Conservation (phyloP, 2,113 vertebrate species). For the Pangasianodon gigas region DNA sequence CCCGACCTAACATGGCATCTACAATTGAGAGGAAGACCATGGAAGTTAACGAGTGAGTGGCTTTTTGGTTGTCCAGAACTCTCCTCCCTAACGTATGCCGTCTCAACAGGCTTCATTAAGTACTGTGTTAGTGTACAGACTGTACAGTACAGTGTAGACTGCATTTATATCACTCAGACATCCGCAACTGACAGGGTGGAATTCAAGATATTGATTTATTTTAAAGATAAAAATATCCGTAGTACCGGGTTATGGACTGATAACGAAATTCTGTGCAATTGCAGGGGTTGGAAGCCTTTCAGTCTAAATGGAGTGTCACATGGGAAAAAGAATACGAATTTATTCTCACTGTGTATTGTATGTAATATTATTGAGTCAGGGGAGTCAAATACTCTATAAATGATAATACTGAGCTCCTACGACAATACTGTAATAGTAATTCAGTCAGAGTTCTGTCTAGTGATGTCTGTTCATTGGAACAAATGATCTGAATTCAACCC, state of each 20-base stretch:
- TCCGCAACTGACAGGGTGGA: neutral
- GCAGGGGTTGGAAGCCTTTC: neutral
- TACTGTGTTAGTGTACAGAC: neutral
- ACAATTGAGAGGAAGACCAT: conserved; percentile 30
- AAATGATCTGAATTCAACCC: neutral
- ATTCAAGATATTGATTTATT: neutral
- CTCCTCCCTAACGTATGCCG: neutral
- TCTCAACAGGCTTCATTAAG: neutral
- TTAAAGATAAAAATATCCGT: neutral
- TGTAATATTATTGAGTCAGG: neutral
- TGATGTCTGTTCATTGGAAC: neutral
- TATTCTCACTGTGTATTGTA: neutral
- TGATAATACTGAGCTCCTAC: neutral
- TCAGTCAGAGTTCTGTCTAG: neutral
- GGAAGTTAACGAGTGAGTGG: conserved; percentile 30
- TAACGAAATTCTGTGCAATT: neutral
- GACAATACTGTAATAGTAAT: neutral
- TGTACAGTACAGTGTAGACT: neutral
- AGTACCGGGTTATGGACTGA: neutral
- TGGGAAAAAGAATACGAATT: neutral
- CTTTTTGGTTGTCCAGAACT: conserved; percentile 35
- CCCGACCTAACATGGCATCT: conserved; percentile 4
- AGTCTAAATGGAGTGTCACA: neutral
- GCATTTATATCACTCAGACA: no score
- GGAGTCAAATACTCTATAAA: neutral